Conservation (phyloP, 2,797 vertebrate genomes). For the Miichthys miiuy region DNA sequence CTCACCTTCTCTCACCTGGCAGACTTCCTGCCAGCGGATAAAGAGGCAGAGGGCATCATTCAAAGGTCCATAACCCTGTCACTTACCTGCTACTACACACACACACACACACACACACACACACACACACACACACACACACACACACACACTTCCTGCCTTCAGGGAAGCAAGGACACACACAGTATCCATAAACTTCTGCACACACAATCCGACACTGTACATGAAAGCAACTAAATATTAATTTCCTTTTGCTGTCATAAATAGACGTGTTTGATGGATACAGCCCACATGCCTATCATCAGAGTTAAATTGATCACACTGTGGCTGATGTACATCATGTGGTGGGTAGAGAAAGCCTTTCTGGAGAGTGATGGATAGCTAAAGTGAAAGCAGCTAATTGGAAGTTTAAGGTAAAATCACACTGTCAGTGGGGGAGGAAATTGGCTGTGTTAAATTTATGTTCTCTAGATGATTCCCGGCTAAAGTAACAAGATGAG, state of each 20-base stretch:
- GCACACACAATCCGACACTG: slow-evolving; percentile 14
- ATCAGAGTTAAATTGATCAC: slow-evolving; percentile 69
- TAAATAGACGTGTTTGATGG: slow-evolving; percentile 60
- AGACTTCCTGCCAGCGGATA: slow-evolving; percentile 58
- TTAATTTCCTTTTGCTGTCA: slow-evolving; percentile 64
- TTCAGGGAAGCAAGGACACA: not conserved
- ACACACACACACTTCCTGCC: slow-evolving; percentile 22
- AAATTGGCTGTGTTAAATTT: slow-evolving; percentile 67
- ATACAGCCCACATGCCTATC: slow-evolving; percentile 62
- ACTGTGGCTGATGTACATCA: slow-evolving; percentile 65
- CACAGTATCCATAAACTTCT: slow-evolving; percentile 28
- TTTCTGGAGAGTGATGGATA: slow-evolving; percentile 66
- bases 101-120: slow-evolving; percentile 32
- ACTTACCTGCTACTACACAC: slow-evolving; percentile 37
- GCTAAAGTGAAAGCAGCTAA: slow-evolving; percentile 71
- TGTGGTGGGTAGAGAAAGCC: slow-evolving; percentile 36
- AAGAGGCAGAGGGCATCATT: slow-evolving; percentile 58
- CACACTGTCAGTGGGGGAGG: slow-evolving; percentile 59
- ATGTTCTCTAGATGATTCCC: slow-evolving; percentile 51
- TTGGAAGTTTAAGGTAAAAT: slow-evolving; percentile 76
- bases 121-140: slow-evolving; percentile 23
- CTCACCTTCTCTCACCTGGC: slow-evolving; percentile 67
- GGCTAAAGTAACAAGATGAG: slow-evolving; percentile 38
- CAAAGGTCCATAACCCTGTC: slow-evolving; percentile 70
- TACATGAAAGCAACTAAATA: slow-evolving; percentile 55